Conservation (phyloP, 2,113 vertebrate genomes). For the Scomber scombrus region DNA sequence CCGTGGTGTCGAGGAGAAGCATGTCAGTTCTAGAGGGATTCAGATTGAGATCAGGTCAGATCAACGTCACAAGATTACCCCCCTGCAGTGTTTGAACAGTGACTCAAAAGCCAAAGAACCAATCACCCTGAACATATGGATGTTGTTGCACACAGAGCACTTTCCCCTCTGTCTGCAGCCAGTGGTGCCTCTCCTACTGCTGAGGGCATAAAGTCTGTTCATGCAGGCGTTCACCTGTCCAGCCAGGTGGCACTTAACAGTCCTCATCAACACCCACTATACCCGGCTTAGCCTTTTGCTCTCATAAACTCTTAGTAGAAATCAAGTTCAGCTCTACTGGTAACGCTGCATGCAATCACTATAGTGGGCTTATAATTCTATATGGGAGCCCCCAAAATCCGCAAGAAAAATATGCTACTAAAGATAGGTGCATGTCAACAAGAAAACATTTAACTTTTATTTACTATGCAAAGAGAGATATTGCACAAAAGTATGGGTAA, state of each 20-base stretch:
- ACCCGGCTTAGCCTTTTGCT: conserved; percentile 76
- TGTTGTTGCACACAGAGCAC: conserved; percentile 83
- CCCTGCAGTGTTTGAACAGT: conserved; percentile 62
- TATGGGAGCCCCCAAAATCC: conserved; percentile 81
- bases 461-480: conserved; percentile 98
- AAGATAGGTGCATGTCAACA: conserved; percentile 93
- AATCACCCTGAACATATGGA: conserved; percentile 80
- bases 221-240: conserved; percentile 66
- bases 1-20: conserved; percentile 49
- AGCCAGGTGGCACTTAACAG: conserved; percentile 71
- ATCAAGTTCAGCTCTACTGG: conserved; percentile 81
- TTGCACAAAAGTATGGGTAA: conserved; percentile 91
- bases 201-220: conserved; percentile 69
- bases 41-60: conserved; percentile 39
- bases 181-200: conserved; percentile 74
- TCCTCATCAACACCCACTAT: conserved; percentile 81
- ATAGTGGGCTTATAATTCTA: conserved; percentile 87
- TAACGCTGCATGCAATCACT: conserved; percentile 91
- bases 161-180: conserved; percentile 81
- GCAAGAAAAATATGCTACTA: conserved; percentile 87
- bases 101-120: conserved; percentile 84
- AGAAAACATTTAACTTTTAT: conserved; percentile 89
- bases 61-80: conserved; percentile 30
- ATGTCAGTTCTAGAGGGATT: conserved; percentile 53
- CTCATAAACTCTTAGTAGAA: conserved; percentile 82